Evolutionary conservation across 2,888 invertebrate species (phyloP).

Genomic region (Heterodera filipjevi): DNA sequence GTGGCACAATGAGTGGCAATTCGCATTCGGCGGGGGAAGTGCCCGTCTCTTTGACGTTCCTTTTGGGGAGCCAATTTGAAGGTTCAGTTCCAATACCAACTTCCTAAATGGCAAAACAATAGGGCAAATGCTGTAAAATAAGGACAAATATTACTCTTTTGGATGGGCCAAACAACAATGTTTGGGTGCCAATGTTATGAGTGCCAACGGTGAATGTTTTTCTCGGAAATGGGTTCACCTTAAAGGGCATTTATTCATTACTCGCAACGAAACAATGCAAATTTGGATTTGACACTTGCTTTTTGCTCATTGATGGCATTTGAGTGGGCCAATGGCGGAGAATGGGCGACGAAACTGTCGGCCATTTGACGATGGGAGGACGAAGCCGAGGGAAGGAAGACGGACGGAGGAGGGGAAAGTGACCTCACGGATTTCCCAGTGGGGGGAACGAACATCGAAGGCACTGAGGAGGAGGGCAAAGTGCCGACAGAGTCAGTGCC

Average conservation of each 20-base stretch:
- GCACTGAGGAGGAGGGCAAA: not conserved
- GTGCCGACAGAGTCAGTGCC: slow-evolving; percentile 2
- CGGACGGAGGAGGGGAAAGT: slow-evolving; percentile 11
- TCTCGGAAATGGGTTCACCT: not conserved
- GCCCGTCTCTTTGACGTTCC: slow-evolving; percentile 10
- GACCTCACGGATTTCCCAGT: slow-evolving; percentile 16
- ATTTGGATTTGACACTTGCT: not conserved
- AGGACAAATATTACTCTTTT: not conserved
- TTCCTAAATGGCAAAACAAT: slow-evolving; percentile 11
- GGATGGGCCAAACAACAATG: not conserved
- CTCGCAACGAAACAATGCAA: not conserved
- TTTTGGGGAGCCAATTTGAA: not conserved
- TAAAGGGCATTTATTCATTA: not conserved
- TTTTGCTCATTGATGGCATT: slow-evolving; percentile 10
- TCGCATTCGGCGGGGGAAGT: slow-evolving; percentile 15
- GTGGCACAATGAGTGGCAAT: not conserved
- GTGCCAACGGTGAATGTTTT: not conserved
- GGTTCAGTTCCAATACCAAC: slow-evolving; percentile 8
- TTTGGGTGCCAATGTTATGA: slow-evolving; percentile 26
- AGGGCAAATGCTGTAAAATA: not conserved
- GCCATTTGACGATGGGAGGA: not conserved
- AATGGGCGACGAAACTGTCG: not conserved
- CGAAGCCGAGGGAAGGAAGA: not conserved
- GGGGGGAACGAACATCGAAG: not conserved
- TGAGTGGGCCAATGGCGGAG: not conserved